Conservation (phyloP, 2,888 invertebrate species). For the Eupithecia abbreviata region DNA sequence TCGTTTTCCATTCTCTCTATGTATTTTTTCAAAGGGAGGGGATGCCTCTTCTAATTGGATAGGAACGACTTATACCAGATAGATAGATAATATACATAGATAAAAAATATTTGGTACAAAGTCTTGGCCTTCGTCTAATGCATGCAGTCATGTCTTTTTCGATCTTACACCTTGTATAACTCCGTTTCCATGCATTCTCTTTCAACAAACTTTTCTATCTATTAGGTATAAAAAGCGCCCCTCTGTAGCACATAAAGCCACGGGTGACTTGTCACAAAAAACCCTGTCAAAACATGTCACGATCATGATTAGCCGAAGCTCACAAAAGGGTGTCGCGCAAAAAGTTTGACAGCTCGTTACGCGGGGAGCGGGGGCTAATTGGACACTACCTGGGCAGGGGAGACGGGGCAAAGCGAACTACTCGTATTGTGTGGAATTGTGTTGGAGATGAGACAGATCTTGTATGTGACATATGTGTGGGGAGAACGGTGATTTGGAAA, state of each 20-base stretch:
- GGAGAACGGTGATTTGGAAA: slow-evolving; percentile 8
- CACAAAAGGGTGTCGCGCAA: slow-evolving; percentile 65
- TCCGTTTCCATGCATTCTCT: not conserved
- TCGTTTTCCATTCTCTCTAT: too few relatives aligned
- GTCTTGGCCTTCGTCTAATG: not conserved
- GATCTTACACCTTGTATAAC: not conserved
- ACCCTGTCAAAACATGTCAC: slow-evolving; percentile 39
- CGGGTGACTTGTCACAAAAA: slow-evolving; percentile 22
- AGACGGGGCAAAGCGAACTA: slow-evolving; percentile 4
- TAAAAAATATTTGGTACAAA: too few relatives aligned
- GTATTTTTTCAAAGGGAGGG: too few relatives aligned
- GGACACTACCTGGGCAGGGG: slow-evolving; percentile 61
- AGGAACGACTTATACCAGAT: not conserved
- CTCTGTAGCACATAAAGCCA: not conserved
- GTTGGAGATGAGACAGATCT: slow-evolving; percentile 26
- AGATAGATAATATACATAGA: too few relatives aligned
- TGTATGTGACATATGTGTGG: slow-evolving; percentile 42
- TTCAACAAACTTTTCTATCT: not conserved
- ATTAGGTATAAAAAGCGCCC: not conserved
- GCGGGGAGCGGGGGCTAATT: slow-evolving; percentile 62
- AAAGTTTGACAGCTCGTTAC: slow-evolving; percentile 79
- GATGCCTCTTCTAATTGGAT: not conserved
- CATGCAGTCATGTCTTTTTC: not conserved
- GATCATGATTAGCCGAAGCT: slow-evolving; percentile 49
- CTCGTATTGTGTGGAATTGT: slow-evolving; percentile 34